Base-by-base conservation (phyloP, 2,888 invertebrate genomes). In the Oligia strigilis region DNA sequence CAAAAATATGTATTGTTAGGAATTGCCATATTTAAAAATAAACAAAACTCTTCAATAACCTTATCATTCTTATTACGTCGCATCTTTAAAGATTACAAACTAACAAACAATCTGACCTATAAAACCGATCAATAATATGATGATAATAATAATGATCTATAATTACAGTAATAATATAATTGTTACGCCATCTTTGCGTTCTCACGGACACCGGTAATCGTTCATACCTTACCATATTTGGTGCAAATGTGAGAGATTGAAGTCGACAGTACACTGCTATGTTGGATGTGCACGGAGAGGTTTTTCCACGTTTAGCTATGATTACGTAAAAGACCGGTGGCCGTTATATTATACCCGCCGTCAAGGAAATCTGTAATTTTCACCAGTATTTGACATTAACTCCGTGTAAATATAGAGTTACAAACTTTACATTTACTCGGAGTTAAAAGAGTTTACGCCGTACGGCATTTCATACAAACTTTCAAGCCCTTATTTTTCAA, bases 141-240 rank as follows among this genome's bases (percentile, higher is more conserved):
- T 69, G n/a, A 78, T 78, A 77, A 85, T 60, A 58, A 76, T 76
- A 86, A 83, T 86, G 71, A 86, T 86, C 70, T 77, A 77, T 85
- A 87, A 86, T 85, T 86, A 78, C 72, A 73, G 77, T 83, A 83
- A 77, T 83, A 73, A 74, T 74, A 82, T 85, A 86, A 82, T 82
- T 85, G 52, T 84, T 77, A 72, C 85, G 43, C 73, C 75, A 82
- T 79, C 72, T 64, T 67, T n/a, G 17, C 11, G 58, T 77, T 84
- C 84, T 86, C 84, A 84, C 86, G 84, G 86, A 74, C 82, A 81
- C 81, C 0, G 40, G 17, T 74, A 77, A 82, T 84, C 77, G 82
- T 19, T 73, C 78, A 84, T 84, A 23, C 85, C 85, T 75, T 71
- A 78, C 83, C 83, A 85, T 84, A 72, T 85, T 86, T 60, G 83